phyloP scores from a whole-genome alignment of 2,888 invertebrate genomes.

The Sinohyriopsis cumingii region DNA sequence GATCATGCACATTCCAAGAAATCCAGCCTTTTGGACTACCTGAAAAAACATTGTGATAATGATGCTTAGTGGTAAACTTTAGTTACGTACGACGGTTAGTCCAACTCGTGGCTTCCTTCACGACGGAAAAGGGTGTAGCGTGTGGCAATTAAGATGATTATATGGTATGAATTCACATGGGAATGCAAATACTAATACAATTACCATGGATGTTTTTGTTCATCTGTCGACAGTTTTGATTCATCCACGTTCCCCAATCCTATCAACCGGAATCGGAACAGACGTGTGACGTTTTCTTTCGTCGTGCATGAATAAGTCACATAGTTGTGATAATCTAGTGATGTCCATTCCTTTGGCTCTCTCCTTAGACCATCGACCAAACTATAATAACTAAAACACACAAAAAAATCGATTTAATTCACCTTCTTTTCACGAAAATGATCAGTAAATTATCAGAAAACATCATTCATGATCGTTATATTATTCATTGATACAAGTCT shows the following conservation, averaged over 20 bases:
- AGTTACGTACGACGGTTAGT: no score
- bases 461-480: no score
- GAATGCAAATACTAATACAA: background rate
- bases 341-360: constrained; percentile 27
- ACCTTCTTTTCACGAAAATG: background rate
- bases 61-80: no score
- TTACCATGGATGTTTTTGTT: constrained; percentile 34
- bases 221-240: constrained; percentile 14
- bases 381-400: constrained; percentile 21
- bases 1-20: no score
- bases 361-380: constrained; percentile 29
- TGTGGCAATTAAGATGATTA: no score
- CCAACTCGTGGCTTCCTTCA: no score
- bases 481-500: no score
- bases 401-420: background rate
- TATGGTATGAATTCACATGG: no score
- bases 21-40: no score
- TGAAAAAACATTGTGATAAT: no score
- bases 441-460: no score
- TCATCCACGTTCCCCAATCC: constrained; percentile 21
- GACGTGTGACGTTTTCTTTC: constrained; percentile 10
- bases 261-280: constrained; percentile 27
- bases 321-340: constrained; percentile 28
- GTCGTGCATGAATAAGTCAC: constrained; percentile 17
- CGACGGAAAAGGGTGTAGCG: no score